Conservation (phyloP, 2,797 vertebrate species). For the Phalanger gymnotis region DNA sequence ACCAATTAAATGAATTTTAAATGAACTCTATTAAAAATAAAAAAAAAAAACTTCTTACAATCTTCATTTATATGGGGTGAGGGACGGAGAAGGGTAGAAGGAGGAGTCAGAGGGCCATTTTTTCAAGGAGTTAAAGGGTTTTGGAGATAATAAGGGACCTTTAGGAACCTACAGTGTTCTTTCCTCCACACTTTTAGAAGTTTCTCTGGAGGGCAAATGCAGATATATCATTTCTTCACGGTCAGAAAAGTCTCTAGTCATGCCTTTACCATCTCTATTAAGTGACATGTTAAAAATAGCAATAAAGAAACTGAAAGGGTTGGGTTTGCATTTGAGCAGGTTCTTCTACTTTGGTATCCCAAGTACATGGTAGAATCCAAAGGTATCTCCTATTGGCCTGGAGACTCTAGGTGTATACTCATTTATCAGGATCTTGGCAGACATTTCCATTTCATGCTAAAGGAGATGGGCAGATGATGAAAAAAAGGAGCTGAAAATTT, state of each 20-base stretch:
- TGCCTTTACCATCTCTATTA: neutral
- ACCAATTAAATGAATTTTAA: conserved; percentile 32
- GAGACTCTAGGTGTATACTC: neutral
- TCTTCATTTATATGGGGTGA: neutral
- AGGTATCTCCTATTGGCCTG: neutral
- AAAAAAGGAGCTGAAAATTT: neutral
- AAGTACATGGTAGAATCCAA: neutral
- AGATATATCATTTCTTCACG: neutral
- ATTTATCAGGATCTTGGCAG: neutral
- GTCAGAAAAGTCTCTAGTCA: neutral
- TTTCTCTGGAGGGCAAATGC: neutral
- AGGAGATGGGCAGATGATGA: accelerated
- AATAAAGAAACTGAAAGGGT: neutral
- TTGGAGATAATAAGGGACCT: neutral
- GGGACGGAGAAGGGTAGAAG: neutral
- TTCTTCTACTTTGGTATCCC: conserved; percentile 31
- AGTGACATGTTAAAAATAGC: conserved; percentile 22
- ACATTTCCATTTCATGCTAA: neutral
- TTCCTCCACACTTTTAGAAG: neutral
- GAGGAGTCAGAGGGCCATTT: neutral
- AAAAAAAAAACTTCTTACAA: conserved; percentile 20
- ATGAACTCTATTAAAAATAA: conserved; percentile 55
- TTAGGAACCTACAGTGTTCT: neutral
- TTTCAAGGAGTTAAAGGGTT: neutral
- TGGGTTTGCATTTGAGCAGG: neutral